Percentiles rank a stretch among this genome's conserved stretches.
Conservation (phyloP, 2,888 invertebrate species). For the Terebella lapidaria region DNA sequence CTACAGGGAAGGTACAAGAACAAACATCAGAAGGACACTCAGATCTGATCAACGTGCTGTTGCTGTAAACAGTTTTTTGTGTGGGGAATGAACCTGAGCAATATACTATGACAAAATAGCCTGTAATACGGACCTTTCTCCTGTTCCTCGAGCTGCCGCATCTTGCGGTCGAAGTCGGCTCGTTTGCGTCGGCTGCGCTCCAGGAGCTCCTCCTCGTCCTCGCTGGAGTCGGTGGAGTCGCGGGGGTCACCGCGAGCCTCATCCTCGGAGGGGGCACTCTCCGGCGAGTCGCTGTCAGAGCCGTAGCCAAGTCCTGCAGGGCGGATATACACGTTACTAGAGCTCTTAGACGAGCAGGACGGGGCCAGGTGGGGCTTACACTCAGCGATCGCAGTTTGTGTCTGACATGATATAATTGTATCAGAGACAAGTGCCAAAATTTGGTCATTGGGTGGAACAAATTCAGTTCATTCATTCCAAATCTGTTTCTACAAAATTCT, state of each 20-base stretch:
- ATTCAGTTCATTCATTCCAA: not conserved
- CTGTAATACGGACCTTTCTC: not conserved
- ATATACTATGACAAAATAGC: no score
- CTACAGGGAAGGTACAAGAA: no score
- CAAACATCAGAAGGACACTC: no score
- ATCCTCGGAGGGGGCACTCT: no score
- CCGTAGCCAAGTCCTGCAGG: not conserved
- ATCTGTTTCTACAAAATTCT: no score
- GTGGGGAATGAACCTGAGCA: not conserved
- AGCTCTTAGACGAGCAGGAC: no score
- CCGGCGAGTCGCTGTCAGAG: no score
- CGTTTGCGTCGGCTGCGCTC: conserved; percentile 11
- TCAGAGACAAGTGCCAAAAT: no score
- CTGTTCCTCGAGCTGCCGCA: conserved; percentile 7
- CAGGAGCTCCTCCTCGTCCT: conserved; percentile 12
- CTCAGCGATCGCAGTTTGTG: no score
- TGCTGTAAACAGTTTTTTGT: not conserved
- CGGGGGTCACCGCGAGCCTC: conserved; percentile 68
- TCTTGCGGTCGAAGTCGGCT: conserved; percentile 14
- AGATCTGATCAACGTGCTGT: not conserved
- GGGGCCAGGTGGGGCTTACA: no score
- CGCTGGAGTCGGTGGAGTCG: conserved; percentile 65
- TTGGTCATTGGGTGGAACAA: not conserved
- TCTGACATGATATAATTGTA: no score
- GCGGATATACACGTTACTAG: not conserved